Conservation (phyloP, 2,888 invertebrate species). For the Metalampra italica region DNA sequence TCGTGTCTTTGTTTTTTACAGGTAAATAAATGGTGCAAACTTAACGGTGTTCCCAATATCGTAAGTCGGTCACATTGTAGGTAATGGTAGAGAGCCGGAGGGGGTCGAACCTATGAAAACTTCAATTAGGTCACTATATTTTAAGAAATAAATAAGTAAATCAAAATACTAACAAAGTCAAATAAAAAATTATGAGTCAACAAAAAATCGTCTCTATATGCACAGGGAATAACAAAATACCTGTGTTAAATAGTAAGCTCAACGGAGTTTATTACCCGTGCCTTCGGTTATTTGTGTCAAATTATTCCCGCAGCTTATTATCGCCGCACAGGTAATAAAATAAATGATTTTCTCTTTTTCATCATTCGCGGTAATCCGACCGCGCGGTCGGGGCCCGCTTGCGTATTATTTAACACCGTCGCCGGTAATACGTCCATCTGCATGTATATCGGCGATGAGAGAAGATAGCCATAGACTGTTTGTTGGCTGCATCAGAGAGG, state of each 20-base stretch:
- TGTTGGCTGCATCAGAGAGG: not conserved
- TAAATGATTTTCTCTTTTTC: constrained; percentile 61
- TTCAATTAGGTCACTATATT: too few species aligned
- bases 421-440: constrained; percentile 56
- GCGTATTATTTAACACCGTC: constrained; percentile 53
- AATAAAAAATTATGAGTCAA: too few species aligned
- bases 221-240: too few species aligned
- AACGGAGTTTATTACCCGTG: not conserved
- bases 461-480: constrained; percentile 15
- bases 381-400: constrained; percentile 25
- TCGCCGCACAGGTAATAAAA: constrained; percentile 43
- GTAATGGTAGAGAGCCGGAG: too few species aligned
- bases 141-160: too few species aligned
- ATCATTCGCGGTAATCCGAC: constrained; percentile 46
- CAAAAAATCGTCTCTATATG: too few species aligned
- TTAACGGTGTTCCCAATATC: too few species aligned
- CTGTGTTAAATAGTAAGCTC: too few species aligned
- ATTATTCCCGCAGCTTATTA: not conserved
- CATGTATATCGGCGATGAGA: constrained; percentile 49
- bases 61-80: too few species aligned
- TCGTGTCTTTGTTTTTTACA: not conserved
- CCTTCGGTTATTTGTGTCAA: not conserved
- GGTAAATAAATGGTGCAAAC: not conserved
- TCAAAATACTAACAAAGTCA: too few species aligned
- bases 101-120: too few species aligned